phyloP scores from a whole-genome alignment of 2,888 invertebrate species.

The Xestia sexstrigata region DNA sequence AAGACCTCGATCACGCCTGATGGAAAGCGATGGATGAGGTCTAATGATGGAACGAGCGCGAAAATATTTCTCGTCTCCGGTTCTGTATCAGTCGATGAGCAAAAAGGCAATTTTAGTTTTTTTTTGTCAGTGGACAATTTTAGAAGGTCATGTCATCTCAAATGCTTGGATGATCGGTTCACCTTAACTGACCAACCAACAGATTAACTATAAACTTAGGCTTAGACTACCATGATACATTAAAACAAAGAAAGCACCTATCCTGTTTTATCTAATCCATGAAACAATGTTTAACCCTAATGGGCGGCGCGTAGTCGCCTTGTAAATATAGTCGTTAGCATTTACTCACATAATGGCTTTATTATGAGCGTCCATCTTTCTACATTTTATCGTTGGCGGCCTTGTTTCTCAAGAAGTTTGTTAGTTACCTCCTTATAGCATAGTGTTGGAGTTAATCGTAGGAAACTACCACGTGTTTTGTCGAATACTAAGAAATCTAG shows the following conservation, averaged over 20 bases:
- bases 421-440: neutral
- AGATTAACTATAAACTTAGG: too few relatives aligned
- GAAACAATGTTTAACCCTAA: slow-evolving; percentile 79
- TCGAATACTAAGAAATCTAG: neutral
- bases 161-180: too few relatives aligned
- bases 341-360: slow-evolving; percentile 87
- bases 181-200: too few relatives aligned
- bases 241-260: slow-evolving; percentile 21
- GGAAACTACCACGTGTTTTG: neutral
- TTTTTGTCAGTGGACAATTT: too few relatives aligned
- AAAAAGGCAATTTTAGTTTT: too few relatives aligned
- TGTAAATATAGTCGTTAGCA: slow-evolving; percentile 87
- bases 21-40: too few relatives aligned
- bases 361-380: slow-evolving; percentile 80
- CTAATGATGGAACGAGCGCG: too few relatives aligned
- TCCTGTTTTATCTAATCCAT: slow-evolving; percentile 63
- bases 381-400: slow-evolving; percentile 69
- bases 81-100: too few relatives aligned
- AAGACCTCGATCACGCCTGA: too few relatives aligned
- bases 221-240: too few relatives aligned
- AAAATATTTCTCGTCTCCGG: too few relatives aligned
- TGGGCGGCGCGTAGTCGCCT: slow-evolving; percentile 82
- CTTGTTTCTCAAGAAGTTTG: slow-evolving; percentile 52
- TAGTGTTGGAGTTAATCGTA: neutral
- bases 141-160: too few relatives aligned